Evolutionary conservation across 2,797 vertebrate genomes (phyloP), one percentile per base, ranked within the genome.

Genomic region (Crax fasciolata): DNA sequence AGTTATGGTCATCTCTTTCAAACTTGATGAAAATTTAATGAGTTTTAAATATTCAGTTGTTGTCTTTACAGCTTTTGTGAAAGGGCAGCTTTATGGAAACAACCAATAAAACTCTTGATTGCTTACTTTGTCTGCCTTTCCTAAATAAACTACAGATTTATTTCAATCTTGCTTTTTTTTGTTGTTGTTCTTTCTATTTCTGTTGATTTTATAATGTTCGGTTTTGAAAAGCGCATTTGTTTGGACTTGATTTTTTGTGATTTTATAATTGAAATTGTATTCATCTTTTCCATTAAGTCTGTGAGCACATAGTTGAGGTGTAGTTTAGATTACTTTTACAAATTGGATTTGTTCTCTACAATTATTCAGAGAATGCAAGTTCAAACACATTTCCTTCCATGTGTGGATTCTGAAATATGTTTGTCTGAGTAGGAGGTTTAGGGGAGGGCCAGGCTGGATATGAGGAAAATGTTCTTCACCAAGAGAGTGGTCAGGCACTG

Each of bases 1-100:
- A 79, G 7, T 52, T 52, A 57, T 21, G 23, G 20, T 15, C 21
- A 52, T 79, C 91, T 93, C 21, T 68, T 87, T 82, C 17, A 12
- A 93, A 89, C n/a, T 18, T 71, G 39, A 63, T 76, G 59, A 90
- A 87, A 39, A 73, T 79, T 63, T 88, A 86, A 79, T 44, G 44
- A 32, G 28, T 79, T 88, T 86, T 82, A 88, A 91, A 91, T 79
- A 44, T 78, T 93, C 43, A 62, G 28, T 55, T 35, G 10, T 70
- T 94, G 48, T 46, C 48, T 78, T 94, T 92, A 85, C 2, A 0
- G 43, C 66, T 41, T 19, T 48, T 63, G 9, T 61, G 48, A 90
- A 86, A 76, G 0, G 1, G 48, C 30, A 92, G 9, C 48, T 91
- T 71, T 84, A 76, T 48, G 55, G 46, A 59, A 72, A 75, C 70